Evolutionary conservation across 2,888 invertebrate genomes (phyloP), one percentile per base, ranked within the genome.

Genomic region (Parasteatoda lunata): DNA sequence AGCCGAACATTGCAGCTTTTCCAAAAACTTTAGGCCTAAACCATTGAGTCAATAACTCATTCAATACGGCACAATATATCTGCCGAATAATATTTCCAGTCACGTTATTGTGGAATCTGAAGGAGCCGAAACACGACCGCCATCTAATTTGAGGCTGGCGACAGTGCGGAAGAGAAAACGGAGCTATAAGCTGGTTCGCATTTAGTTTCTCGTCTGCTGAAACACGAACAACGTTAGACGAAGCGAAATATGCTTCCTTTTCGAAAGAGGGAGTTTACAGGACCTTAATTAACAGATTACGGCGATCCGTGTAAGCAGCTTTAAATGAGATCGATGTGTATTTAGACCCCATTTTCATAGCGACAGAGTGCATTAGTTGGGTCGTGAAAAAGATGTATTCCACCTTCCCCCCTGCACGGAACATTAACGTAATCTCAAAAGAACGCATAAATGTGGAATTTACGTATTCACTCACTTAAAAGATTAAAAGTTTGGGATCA

Each of bases 221-320:
- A 65, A 11, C 66, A 13, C 30, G 30, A 11, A 30, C 64, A 47
- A 54, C 7, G 8, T 48, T 65, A 65, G 59, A 7, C 15, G 15
- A 52, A 52, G 6, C 15, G 71, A 52, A 8, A n/a, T 11, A 66
- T 45, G 66, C 68, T 45, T 30, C 30, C 30, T 30, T 30, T 30
- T 30, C 30, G 30, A 30, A 30, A 30, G 30, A 30, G 30, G 68
- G 68, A 9, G 30, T 30, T 30, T 30, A 30, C 30, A 49, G n/a
- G n/a, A 30, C 51, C 49, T 71, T 79, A 71, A 79, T 79, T 79
- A 79, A 79, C 79, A 79, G 79, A 79, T 79, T 79, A 79, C 79
- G 54, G 54, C 78, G 54, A 78, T 70, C 71, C 13, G 11, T 45
- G 71, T 79, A 79, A 79, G 69, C 79, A 49, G 71, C 79, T 49